Evolutionary conservation across 2,888 invertebrate genomes (phyloP), one percentile per base, ranked within the genome.

Genomic region (Erebia aethiops): DNA sequence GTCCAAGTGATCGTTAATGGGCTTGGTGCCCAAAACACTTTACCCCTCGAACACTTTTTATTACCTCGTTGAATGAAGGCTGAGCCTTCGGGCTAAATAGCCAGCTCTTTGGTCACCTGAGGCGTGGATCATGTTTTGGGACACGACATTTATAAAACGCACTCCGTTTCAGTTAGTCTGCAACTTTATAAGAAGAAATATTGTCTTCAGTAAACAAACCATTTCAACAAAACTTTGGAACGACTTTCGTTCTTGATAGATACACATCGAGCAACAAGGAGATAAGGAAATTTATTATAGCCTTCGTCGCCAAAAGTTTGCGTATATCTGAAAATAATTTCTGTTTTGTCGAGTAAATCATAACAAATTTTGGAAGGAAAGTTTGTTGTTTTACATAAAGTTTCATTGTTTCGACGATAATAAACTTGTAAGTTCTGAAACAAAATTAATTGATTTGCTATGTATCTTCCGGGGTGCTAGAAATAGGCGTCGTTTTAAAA

Each of bases 191-290:
- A 76, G 77, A 79, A 77, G 78, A 78, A 78, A 81, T 83, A 82
- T 84, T 82, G 82, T 81, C 79, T 82, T 82, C 80, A 77, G 78
- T 82, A 83, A 87, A 86, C 85, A 87, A 88, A 85, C 82, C 82
- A 80, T 82, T 82, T 73, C 70, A 77, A 77, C 79, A 84, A 82
- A 35, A 80, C 82, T 84, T 77, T 76, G 76, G 77, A 78, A 84
- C 82, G 83, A 81, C 80, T 85, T 83, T 79, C 72, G 79, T 60
- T 71, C 77, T 78, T 83, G 85, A 85, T 88, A 86, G 84, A 87
- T 86, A 86, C 81, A 82, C 80, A 83, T 73, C 80, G 82, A 82
- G 82, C 82, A 7, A 81, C 77, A 70, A 69, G 75, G 79, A 85
- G 86, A 87, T 87, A 87, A 82, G 81, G 78, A 80, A 84, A 84